Evolutionary conservation across 2,797 vertebrate species (phyloP), one percentile per base, ranked within the genome.

Genomic region (Dallia pectoralis): DNA sequence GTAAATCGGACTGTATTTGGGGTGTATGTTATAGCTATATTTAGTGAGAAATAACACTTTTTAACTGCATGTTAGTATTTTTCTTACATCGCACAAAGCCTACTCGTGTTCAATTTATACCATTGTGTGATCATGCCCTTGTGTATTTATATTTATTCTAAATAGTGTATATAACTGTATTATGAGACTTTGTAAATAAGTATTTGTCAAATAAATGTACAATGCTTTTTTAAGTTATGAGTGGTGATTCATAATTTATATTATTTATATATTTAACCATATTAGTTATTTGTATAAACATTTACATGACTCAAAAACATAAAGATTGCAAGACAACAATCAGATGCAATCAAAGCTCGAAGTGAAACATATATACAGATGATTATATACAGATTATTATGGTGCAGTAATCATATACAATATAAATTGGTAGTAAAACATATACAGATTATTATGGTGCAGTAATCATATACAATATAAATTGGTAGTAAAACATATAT

Each of bases 151-250:
- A 25, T 85, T 82, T 81, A 56, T 77, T 89, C 47, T 78, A 59
- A 73, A 66, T 85, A 70, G 71, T 89, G 86, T 91, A 87, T 85
- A 90, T 84, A 86, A 75, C 73, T 86, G 76, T 73, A 82, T 77
- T 44, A 36, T 79, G 74, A 74, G 25, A 77, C 84, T 74, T 81
- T 89, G 86, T 90, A 91, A 85, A 88, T 89, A 88, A 83, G 84
- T 85, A 40, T 40, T 9, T 40, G 40, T 78, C 72, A 69, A 91
- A 91, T 91, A 91, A 91, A 91, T 88, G 88, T 51, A 49, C 89
- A 77, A 63, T 77, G 82, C 80, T 91, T 89, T 89, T 33, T 73
- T 6, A 66, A 49, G 3, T 15, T 30, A 7, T 68, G 6, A 33
- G 9, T 40, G 22, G 33, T 66, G 66, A 70, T 47, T 12, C 53